These are phyloP conservation scores for Phymanthus crucifer DNA, from an alignment of 92 coral and sea anemone species.

Conservation along the genomic window DNA sequence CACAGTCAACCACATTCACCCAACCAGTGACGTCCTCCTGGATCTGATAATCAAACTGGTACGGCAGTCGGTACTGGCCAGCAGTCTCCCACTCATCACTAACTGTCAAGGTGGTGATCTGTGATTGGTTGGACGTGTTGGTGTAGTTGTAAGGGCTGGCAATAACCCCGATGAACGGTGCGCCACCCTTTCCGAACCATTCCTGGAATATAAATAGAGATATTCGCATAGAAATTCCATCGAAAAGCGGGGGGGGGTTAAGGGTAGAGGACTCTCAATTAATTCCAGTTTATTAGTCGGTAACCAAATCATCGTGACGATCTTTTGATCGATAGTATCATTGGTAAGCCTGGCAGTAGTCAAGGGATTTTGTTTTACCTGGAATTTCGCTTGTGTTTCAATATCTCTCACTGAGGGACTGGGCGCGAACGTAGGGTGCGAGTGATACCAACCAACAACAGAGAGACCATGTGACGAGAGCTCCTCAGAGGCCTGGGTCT, in stretches of 20 bases:
- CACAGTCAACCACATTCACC: conserved; percentile 47
- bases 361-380: no score
- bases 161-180: conserved; percentile 81
- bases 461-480: conserved; percentile 67
- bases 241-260: neutral
- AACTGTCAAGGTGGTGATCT: conserved; percentile 77
- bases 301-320: no score
- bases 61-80: conserved; percentile 80
- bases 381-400: conserved; percentile 85
- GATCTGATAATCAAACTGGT: conserved; percentile 76
- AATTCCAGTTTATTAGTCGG: no score
- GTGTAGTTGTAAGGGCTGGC: conserved; percentile 87
- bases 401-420: conserved; percentile 85
- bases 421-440: conserved; percentile 87
- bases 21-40: conserved; percentile 40
- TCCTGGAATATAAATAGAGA: conserved; percentile 36
- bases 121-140: conserved; percentile 83
- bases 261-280: neutral
- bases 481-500: conserved; percentile 85
- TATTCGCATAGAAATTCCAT: neutral
- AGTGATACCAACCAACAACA: conserved; percentile 94
- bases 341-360: no score
- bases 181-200: conserved; percentile 90
- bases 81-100: conserved; percentile 80
- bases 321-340: no score